phyloP scores from a whole-genome alignment of 2,113 vertebrate genomes.

The Mungos mungo region DNA sequence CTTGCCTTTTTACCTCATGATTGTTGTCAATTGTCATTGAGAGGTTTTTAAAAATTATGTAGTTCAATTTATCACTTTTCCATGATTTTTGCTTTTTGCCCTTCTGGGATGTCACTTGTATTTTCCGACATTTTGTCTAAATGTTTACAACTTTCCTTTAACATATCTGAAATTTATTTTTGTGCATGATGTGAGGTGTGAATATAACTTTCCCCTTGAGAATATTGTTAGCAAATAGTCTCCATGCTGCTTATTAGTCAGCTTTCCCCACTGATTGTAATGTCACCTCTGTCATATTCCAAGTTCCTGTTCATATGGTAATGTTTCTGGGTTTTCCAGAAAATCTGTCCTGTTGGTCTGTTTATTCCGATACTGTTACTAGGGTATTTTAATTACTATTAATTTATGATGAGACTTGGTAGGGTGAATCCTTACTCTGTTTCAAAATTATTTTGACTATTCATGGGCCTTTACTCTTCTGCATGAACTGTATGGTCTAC shows the following conservation, averaged over 20 bases:
- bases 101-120: background rate
- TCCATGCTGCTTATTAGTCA: background rate
- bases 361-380: background rate
- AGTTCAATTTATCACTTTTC: background rate
- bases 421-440: background rate
- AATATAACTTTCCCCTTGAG: slow-evolving; percentile 46
- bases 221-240: background rate
- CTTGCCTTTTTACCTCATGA: background rate
- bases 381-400: slow-evolving; percentile 3
- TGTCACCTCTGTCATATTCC: background rate
- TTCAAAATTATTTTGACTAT: slow-evolving; percentile 8
- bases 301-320: background rate
- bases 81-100: slow-evolving; percentile 29
- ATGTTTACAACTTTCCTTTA: slow-evolving; percentile 11
- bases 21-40: background rate
- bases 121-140: background rate
- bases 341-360: background rate
- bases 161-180: slow-evolving; percentile 33
- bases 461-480: background rate
- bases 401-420: background rate
- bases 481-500: background rate
- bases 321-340: slow-evolving; percentile 24
- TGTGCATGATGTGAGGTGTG: background rate
- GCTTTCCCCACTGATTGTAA: background rate
- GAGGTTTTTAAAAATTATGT: background rate